Evolutionary conservation across 2,797 vertebrate genomes (phyloP), one percentile per base, ranked within the genome.

Genomic region (Anniella stebbinsi): DNA sequence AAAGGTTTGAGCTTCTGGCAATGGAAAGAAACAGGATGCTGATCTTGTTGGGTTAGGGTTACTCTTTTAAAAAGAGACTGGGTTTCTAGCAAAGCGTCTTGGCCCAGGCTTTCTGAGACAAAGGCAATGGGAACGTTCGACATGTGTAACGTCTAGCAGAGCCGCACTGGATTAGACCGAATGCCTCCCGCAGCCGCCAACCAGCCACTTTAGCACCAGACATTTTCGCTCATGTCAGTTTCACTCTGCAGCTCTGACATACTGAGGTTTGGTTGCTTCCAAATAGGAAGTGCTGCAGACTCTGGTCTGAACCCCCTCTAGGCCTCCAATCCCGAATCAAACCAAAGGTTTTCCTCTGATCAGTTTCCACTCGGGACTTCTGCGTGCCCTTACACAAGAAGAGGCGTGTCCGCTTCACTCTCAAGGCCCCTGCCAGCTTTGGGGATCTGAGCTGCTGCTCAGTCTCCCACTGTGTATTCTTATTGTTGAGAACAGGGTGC

Each of bases 271-370:
- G 48, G 23, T 25, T 13, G 48, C 48, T 17, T 33, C 76, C 77
- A 48, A 9, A 51, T 33, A 28, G 15, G 30, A 80, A 54, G 15
- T 9, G 1, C 78, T 80, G 77, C 77, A 54, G 48, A 33, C 11
- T 7, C 30, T n/a, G 30, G 13, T 15, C 78, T 11, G n/a, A 23
- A 57, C 7, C 23, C 41, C 25, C 15, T 33, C 38, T 18, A 21
- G 60, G 17, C 25, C 23, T 3, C 63, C 17, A 41, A 2, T 45
- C 82, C 89, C 4, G 0, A 85, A 70, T 82, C 78, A n/a, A n/a
- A 66, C 85, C 78, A 21, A n/a, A 57, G 78, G 12, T 91, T 70
- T 60, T 90, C 86, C 91, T 90, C 0, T 33, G 0, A 75, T 93
- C 93, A 70, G 13, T 66, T 82, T 84, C 86, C 80, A 76, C 81